Evolutionary conservation across 2,113 vertebrate genomes (phyloP), one percentile per base, ranked within the genome.

Genomic region (Ceratotherium simum): DNA sequence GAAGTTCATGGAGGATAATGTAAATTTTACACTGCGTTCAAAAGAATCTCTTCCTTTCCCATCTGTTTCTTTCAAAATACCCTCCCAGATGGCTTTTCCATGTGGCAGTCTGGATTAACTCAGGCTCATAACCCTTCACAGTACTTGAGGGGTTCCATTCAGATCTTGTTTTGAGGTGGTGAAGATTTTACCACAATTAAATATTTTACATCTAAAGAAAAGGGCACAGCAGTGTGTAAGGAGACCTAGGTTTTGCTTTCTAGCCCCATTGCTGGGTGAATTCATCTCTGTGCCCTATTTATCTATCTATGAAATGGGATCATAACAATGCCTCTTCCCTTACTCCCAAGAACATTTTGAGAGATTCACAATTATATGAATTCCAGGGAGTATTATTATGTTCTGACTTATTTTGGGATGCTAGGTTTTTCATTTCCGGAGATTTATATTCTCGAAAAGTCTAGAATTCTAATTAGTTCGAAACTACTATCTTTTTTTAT

Each of bases 41-140:
- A 98, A 99, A 97, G 98, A 99, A 99, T 98, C 98, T 98, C 97
- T 98, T 98, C 97, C 98, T 99, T 99, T 99, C 98, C 98, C 98
- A 98, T 99, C 98, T 99, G 98, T 98, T 99, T 99, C 98, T 98
- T 98, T 98, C 98, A 98, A 98, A 98, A 99, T 99, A 98, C 97
- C 96, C 97, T 98, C 98, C 98, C 98, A 99, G 98, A 99, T 99
- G 98, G 97, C 97, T 99, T 98, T 99, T 98, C 98, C 98, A 98
- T 98, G 98, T 98, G 98, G 98, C 94, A 98, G 97, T 98, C 98
- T 98, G 98, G 97, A 98, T 98, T 98, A 98, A 98, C 97, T 98
- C 98, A 98, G 96, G 98, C 98, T 97, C 93, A 39, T 98, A 95
- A 97, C 97, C 97, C 98, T 97, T 98, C 93, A 69, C 96, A 94